phyloP scores from a whole-genome alignment of 1,140 invertebrate genomes.

The Drosophila mauritiana region DNA sequence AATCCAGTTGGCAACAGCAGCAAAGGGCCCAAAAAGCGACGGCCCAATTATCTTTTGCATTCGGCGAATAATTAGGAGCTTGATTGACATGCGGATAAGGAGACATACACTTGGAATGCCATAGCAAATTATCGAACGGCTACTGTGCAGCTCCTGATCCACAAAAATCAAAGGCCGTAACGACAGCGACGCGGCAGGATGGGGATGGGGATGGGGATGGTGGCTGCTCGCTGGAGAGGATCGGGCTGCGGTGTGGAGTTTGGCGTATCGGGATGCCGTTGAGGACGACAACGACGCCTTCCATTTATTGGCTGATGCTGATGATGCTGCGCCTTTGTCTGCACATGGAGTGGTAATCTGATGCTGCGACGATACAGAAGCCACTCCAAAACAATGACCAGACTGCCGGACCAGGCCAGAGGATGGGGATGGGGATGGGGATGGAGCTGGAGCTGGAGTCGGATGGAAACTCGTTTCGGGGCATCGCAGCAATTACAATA shows the following conservation, averaged over 20 bases:
- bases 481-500: slow-evolving; percentile 80
- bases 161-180: slow-evolving; percentile 77
- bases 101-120: slow-evolving; percentile 85
- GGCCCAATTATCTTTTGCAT: slow-evolving; percentile 83
- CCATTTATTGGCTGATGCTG: slow-evolving; percentile 70
- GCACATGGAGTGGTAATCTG: slow-evolving; percentile 83
- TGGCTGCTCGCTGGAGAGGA: neutral
- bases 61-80: slow-evolving; percentile 84
- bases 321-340: slow-evolving; percentile 63
- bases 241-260: slow-evolving; percentile 14
- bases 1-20: slow-evolving; percentile 13
- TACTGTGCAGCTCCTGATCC: slow-evolving; percentile 77
- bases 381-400: slow-evolving; percentile 63
- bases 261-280: slow-evolving; percentile 18
- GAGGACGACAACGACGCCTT: slow-evolving; percentile 71
- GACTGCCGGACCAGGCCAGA: slow-evolving; percentile 19
- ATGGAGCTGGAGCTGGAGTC: too few relatives aligned
- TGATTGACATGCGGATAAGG: slow-evolving; percentile 85
- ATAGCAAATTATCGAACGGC: slow-evolving; percentile 84
- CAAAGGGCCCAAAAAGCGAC: slow-evolving; percentile 38
- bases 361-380: slow-evolving; percentile 63
- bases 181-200: slow-evolving; percentile 22
- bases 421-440: too few relatives aligned
- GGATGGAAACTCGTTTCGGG: slow-evolving; percentile 64
- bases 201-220: neutral